A percentile compares a stretch with the other conserved stretches of the same genome.
Conservation (phyloP, 1,140 invertebrate species). For the Ganaspis sp. region DNA sequence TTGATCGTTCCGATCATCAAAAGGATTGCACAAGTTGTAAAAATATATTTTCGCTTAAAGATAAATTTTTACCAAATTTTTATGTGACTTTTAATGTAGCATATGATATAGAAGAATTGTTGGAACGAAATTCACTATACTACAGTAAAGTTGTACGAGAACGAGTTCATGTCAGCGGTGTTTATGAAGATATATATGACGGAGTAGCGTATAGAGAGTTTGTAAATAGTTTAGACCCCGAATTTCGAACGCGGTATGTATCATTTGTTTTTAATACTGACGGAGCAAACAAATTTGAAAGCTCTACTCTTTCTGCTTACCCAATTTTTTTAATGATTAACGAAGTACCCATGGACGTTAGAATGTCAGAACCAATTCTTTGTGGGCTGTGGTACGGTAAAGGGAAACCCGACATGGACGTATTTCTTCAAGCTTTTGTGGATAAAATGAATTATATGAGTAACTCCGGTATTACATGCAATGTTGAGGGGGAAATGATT, state of each 20-base stretch:
- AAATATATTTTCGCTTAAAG: constrained; percentile 28
- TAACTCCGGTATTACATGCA: background rate
- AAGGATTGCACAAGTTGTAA: constrained; percentile 19
- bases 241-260: constrained; percentile 31
- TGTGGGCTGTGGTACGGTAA: background rate
- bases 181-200: constrained; percentile 34
- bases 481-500: constrained; percentile 14
- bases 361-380: background rate
- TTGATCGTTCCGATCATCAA: constrained; percentile 13
- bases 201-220: constrained; percentile 32
- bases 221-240: constrained; percentile 5
- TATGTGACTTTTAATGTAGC: constrained; percentile 35
- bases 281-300: background rate
- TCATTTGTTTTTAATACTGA: background rate
- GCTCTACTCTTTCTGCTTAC: background rate
- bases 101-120: constrained; percentile 23
- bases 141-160: constrained; percentile 30
- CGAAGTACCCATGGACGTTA: background rate
- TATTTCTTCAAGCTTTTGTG: constrained; percentile 36
- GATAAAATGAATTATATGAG: constrained; percentile 33
- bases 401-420: constrained; percentile 40
- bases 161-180: background rate
- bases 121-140: constrained; percentile 37
- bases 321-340: background rate
- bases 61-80: constrained; percentile 24